A percentile compares a stretch with the other conserved stretches of the same genome.
Evolutionary conservation across 2,888 invertebrate genomes (phyloP).

Genomic region (Athripsodes cinereus): DNA sequence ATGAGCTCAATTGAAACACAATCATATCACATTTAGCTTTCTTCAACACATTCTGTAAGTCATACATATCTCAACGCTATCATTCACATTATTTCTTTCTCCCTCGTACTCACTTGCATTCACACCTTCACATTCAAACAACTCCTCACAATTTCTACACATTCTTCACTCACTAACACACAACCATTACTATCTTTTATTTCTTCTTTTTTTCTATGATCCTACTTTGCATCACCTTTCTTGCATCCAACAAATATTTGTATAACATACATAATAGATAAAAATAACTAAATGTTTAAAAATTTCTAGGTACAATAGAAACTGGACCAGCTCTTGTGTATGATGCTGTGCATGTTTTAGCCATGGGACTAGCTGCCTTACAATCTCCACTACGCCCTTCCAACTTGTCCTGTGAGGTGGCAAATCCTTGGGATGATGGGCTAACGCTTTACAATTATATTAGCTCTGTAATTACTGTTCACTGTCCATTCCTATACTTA

Average conservation of each 20-base stretch:
- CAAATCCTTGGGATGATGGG: slow-evolving; percentile 74
- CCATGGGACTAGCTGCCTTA: slow-evolving; percentile 68
- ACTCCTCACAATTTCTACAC: too few species aligned
- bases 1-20: too few species aligned
- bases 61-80: too few species aligned
- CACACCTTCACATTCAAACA: too few species aligned
- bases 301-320: slow-evolving; percentile 41
- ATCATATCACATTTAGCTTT: too few species aligned
- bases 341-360: slow-evolving; percentile 80
- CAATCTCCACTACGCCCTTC: slow-evolving; percentile 62
- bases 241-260: background rate
- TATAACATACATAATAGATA: background rate
- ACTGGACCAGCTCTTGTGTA: slow-evolving; percentile 81
- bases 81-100: too few species aligned
- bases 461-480: slow-evolving; percentile 64
- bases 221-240: too few species aligned
- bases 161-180: background rate
- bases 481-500: slow-evolving; percentile 28
- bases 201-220: too few species aligned
- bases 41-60: too few species aligned
- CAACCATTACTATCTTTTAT: slow-evolving; percentile 6
- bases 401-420: slow-evolving; percentile 78
- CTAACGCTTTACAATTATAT: slow-evolving; percentile 68
- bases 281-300: background rate
- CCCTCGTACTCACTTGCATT: too few species aligned